Base-by-base conservation (phyloP, 2,113 vertebrate species). In the Phrynosoma blainvillii region DNA sequence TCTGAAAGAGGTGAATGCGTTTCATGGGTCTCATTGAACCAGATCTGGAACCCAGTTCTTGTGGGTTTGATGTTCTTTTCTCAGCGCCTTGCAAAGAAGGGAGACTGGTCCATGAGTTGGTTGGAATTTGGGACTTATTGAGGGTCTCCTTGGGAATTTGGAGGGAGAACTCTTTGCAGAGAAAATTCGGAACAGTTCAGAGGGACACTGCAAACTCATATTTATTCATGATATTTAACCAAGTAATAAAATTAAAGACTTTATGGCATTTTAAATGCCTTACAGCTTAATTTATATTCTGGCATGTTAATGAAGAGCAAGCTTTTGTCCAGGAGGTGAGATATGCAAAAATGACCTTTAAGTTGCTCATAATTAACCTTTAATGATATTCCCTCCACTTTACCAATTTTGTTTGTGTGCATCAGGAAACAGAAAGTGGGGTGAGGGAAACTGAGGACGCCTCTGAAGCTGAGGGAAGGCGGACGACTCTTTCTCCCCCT, bases 261-360 rank as follows among this genome's bases (percentile, higher is more conserved):
- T 90, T 86, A 90, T 93, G 0, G 1, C 86, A 84, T 96, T 96
- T 94, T 92, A 94, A 95, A 93, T 91, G 89, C 86, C 95, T 91
- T 92, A 52, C 81, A 86, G 91, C 90, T 95, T 93, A 94, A 95
- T 96, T 97, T 93, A 85, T 94, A 95, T 96, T 95, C 95, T 86
- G 14, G 11, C 82, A 80, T 78, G 85, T 84, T 95, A 94, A 95
- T 90, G 90, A 94, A 94, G 92, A 91, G 87, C 82, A 66, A 66
- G 94, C 94, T 96, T 97, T 96, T 95, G 97, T 97, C 96, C 96
- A 92, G 94, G 95, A 97, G 93, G 95, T 95, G 94, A 96, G 93
- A 95, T 95, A 97, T 96, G 95, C 95, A 96, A 94, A 96, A 96
- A 91, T 95, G 95, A 97, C 97, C 96, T 97, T 97, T 97, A 90